Percentiles rank a stretch among this genome's conserved stretches.
Evolutionary conservation across 1,140 invertebrate species (phyloP).

Genomic region (Heliconius hermathena): DNA sequence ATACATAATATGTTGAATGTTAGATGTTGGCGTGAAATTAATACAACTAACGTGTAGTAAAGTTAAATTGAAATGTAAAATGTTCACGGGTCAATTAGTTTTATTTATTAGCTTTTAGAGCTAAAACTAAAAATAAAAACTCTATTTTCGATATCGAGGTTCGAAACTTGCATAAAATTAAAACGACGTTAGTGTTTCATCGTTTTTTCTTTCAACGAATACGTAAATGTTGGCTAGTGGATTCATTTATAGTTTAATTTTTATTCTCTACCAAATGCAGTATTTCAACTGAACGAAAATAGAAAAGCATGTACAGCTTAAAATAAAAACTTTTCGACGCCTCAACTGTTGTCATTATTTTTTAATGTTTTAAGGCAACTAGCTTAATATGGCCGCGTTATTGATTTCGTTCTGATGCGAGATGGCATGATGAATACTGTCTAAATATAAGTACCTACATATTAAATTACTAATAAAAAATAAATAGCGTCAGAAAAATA

Average conservation of each 20-base stretch:
- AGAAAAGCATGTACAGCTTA: not conserved
- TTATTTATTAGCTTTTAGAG: constrained; percentile 7
- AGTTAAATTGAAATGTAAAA: not conserved
- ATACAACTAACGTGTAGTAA: not conserved
- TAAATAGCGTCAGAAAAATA: no score
- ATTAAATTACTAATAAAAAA: no score
- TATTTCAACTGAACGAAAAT: not conserved
- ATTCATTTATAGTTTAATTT: constrained; percentile 1
- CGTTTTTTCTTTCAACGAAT: not conserved
- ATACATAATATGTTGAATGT: not conserved
- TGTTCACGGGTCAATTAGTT: not conserved
- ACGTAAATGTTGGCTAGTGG: not conserved
- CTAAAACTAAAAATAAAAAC: not conserved
- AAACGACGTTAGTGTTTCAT: not conserved
- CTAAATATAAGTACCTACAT: no score
- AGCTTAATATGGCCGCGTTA: not conserved
- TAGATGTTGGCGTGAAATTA: not conserved
- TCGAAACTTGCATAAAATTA: constrained; percentile 10
- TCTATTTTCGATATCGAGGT: constrained; percentile 11
- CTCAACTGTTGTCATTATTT: not conserved
- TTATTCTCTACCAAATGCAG: not conserved
- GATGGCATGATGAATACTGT: no score
- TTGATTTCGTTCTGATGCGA: no score
- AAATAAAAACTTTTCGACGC: not conserved
- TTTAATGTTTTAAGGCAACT: not conserved